Percentiles rank a stretch among this genome's conserved stretches.
Conservation (phyloP, 1,140 invertebrate species). For the Parapsyche elsis region DNA sequence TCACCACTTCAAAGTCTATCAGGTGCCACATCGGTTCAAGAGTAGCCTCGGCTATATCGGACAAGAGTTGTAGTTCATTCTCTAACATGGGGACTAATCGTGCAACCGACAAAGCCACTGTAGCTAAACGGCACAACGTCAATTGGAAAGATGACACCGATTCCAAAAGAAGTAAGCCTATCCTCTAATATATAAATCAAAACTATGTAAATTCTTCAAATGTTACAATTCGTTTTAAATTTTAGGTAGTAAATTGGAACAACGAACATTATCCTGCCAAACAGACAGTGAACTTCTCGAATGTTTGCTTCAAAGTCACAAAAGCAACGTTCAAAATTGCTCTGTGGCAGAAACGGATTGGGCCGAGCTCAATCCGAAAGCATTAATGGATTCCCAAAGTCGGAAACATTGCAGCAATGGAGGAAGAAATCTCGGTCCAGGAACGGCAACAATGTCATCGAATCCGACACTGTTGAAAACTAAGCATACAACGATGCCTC, state of each 20-base stretch:
- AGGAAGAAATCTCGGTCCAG: conserved; percentile 41
- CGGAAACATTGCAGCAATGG: conserved; percentile 42
- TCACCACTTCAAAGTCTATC: conserved; percentile 82
- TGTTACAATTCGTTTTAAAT: conserved; percentile 5
- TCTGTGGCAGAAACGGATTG: conserved; percentile 36
- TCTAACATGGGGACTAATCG: conserved; percentile 14
- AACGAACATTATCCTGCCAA: conserved; percentile 64
- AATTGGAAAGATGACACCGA: conserved; percentile 44
- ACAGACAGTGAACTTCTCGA: conserved; percentile 63
- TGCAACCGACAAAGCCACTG: conserved; percentile 39
- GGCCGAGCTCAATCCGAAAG: conserved; percentile 51
- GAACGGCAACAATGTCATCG: conserved; percentile 37
- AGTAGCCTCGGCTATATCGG: conserved; percentile 63
- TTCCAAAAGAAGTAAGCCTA: conserved; percentile 24
- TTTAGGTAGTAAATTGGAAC: conserved; percentile 51
- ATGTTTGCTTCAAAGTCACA: conserved; percentile 56
- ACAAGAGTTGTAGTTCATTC: conserved; percentile 56
- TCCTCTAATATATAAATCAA: not conserved
- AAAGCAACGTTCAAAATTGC: conserved; percentile 28
- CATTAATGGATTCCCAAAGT: conserved; percentile 48
- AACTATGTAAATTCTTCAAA: not conserved
- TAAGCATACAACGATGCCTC: conserved; percentile 45
- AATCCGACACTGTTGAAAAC: conserved; percentile 41
- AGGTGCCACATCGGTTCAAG: conserved; percentile 80
- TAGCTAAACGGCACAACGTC: conserved; percentile 37